phyloP scores from a whole-genome alignment of 2,888 invertebrate genomes.

The Aporophyla lueneburgensis region DNA sequence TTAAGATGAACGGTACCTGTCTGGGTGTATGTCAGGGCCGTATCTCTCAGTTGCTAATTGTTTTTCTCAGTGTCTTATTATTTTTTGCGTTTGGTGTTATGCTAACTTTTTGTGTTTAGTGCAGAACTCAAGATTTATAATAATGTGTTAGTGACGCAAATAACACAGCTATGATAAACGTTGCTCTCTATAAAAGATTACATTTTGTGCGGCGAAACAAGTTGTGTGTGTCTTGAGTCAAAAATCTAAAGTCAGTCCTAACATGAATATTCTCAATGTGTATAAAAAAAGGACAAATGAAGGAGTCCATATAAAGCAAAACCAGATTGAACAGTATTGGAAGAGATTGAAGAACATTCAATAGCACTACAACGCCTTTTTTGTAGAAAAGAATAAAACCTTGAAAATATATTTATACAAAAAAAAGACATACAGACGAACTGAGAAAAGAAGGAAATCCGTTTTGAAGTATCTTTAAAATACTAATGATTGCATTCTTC shows the following conservation, averaged over 20 bases:
- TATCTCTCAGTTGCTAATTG: background rate
- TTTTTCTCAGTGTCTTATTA: background rate
- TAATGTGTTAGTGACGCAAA: constrained; percentile 7
- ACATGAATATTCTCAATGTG: too few species aligned
- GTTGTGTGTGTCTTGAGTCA: background rate
- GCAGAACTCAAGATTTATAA: constrained; percentile 5
- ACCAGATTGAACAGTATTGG: background rate
- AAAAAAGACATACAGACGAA: too few species aligned
- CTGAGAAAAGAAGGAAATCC: too few species aligned
- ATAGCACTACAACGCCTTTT: background rate
- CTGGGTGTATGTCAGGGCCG: constrained; percentile 26
- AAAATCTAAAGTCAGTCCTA: background rate
- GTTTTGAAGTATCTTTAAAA: too few species aligned
- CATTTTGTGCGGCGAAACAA: background rate
- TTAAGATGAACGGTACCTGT: background rate
- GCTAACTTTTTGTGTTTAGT: background rate
- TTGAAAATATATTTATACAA: too few species aligned
- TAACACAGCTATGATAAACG: background rate
- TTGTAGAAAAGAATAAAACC: background rate
- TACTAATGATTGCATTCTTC: background rate
- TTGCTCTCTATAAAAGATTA: background rate
- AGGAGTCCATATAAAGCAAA: background rate
- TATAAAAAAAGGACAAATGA: too few species aligned
- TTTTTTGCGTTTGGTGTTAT: background rate
- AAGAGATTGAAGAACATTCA: background rate